Conservation (phyloP, 2,888 invertebrate genomes). For the Erebia palarica region DNA sequence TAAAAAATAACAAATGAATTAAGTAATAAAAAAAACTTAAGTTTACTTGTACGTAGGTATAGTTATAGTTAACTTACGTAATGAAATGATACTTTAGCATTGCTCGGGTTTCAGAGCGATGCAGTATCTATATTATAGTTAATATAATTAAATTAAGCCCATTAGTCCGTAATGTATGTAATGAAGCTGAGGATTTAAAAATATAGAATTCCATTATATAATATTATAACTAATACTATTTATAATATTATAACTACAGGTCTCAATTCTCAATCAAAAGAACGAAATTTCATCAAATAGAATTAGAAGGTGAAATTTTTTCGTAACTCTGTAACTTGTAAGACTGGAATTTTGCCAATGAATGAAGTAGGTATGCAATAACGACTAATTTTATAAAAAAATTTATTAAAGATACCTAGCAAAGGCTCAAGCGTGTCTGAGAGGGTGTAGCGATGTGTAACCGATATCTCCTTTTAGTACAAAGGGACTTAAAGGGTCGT, state of each 20-base stretch:
- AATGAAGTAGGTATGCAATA: no score
- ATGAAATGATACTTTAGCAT: constrained; percentile 21
- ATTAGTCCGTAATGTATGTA: not conserved
- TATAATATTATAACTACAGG: not conserved
- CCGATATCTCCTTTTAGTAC: constrained; percentile 11
- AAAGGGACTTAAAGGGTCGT: constrained; percentile 3
- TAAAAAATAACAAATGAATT: constrained; percentile 24
- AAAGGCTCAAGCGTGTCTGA: not conserved
- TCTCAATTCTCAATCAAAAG: not conserved
- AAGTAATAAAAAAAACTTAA: not conserved
- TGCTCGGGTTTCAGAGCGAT: constrained; percentile 13
- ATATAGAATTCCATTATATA: not conserved
- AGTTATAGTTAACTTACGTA: constrained; percentile 4
- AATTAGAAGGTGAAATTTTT: not conserved
- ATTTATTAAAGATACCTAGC: not conserved
- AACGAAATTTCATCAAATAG: not conserved
- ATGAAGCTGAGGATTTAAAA: not conserved
- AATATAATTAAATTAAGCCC: not conserved
- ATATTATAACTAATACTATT: no score
- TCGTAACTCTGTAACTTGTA: not conserved
- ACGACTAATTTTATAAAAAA: not conserved
- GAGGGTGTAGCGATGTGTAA: constrained; percentile 9
- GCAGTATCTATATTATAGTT: not conserved
- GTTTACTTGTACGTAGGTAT: not conserved
- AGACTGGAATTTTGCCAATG: not conserved